Evolutionary conservation across 2,113 vertebrate genomes (phyloP).

Genomic region (Corynorhinus townsendii): DNA sequence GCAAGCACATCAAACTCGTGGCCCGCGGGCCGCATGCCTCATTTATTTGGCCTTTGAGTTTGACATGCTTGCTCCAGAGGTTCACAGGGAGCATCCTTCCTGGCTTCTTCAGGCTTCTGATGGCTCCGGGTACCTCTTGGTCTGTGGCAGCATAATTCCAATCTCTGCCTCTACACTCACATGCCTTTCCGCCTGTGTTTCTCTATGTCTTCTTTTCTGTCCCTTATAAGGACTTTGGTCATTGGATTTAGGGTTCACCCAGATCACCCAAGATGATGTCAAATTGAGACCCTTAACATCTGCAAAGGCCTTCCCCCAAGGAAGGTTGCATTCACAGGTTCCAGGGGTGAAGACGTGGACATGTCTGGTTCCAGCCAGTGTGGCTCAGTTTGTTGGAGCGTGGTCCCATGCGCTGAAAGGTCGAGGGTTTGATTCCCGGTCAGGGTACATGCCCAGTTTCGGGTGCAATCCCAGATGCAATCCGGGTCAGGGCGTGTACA

Average conservation of each 20-base stretch:
- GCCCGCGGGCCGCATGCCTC: too few species aligned
- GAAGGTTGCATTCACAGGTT: background rate
- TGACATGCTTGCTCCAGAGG: too few species aligned
- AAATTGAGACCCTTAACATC: background rate
- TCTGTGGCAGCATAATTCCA: too few species aligned
- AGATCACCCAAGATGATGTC: background rate
- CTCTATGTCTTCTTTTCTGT: background rate
- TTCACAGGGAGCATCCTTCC: background rate
- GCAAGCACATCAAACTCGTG: too few species aligned
- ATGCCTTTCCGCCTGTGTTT: background rate
- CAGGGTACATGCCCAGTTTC: too few species aligned
- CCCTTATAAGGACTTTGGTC: background rate
- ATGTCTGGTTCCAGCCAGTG: background rate
- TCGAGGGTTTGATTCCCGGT: too few species aligned
- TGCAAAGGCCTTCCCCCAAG: background rate
- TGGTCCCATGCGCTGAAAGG: too few species aligned
- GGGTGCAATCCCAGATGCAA: too few species aligned
- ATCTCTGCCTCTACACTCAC: background rate
- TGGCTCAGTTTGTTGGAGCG: too few species aligned
- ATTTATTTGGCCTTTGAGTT: too few species aligned
- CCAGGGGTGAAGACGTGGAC: background rate
- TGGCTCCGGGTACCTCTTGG: accelerated
- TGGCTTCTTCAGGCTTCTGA: too few species aligned
- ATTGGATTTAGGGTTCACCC: background rate
- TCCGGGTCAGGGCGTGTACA: too few species aligned